These are phyloP conservation scores for Rhagium mordax DNA, from an alignment of 2,888 invertebrate genomes.

Conservation along the genomic window DNA sequence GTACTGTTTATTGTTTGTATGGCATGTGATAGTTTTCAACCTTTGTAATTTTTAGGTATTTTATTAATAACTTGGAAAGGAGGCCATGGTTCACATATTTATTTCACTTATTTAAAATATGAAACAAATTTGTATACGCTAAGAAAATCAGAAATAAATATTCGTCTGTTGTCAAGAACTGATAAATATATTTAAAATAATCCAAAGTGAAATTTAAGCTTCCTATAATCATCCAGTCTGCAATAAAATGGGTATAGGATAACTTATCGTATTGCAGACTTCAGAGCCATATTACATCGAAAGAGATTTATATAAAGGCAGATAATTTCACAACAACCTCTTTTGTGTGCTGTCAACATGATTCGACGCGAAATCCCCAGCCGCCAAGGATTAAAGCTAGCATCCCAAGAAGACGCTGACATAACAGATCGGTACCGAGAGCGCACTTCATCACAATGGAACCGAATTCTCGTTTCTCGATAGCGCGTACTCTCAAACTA, in stretches of 20 bases:
- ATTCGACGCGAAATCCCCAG: conserved; percentile 49
- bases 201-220: conserved; percentile 18
- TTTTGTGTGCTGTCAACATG: conserved; percentile 55
- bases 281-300: conserved; percentile 49
- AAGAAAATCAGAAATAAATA: background rate
- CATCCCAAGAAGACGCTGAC: conserved; percentile 55
- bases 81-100: too few relatives aligned
- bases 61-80: too few relatives aligned
- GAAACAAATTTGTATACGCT: background rate
- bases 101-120: background rate
- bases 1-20: too few relatives aligned
- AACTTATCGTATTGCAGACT: conserved; percentile 45
- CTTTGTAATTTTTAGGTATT: too few relatives aligned
- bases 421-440: conserved; percentile 54
- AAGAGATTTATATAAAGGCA: conserved; percentile 54
- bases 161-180: background rate
- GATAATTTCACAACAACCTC: conserved; percentile 58
- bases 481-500: conserved; percentile 32
- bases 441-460: conserved; percentile 53
- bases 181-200: conserved; percentile 23
- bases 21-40: too few relatives aligned
- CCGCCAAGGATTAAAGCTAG: conserved; percentile 53
- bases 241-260: conserved; percentile 15
- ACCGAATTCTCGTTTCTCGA: conserved; percentile 39
- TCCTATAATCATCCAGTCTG: conserved; percentile 1